These are phyloP conservation scores for human DNA, from an alignment of 2,113 vertebrate species.

Conservation along the genomic window GRCh38 chr15:69510501-69511000, in stretches of 20 bases:
- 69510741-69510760: neutral
- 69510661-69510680: neutral
- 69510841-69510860: neutral
- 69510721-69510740: neutral
- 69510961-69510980: neutral
- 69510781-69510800: neutral
- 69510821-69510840: neutral
- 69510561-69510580: neutral
- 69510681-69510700: neutral
- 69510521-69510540: neutral
- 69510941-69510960: neutral
- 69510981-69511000: neutral
- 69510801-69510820: neutral
- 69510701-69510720: neutral
- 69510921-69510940: neutral
- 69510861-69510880: neutral
- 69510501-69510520: neutral
- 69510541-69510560: neutral
- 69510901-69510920: neutral
- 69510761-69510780: neutral
- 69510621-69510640: neutral
- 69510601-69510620: neutral
- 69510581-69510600: neutral
- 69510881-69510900: neutral
- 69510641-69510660: neutral